A percentile compares a stretch with the other conserved stretches of the same genome.
These are phyloP conservation scores for Lepidurus couesii DNA, from an alignment of 1,140 invertebrate genomes.

Conservation along the genomic window DNA sequence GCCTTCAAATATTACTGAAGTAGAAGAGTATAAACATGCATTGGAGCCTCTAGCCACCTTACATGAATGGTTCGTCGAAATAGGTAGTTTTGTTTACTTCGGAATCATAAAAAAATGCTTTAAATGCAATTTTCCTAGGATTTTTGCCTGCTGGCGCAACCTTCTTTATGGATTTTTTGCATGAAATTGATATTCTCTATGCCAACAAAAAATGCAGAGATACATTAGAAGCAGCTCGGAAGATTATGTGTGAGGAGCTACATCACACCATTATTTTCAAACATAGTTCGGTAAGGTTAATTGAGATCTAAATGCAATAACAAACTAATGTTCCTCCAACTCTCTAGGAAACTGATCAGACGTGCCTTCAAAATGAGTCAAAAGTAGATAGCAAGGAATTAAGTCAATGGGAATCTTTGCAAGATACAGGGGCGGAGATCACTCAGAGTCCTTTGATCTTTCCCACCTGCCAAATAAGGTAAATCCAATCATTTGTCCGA, in stretches of 20 bases:
- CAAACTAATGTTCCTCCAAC: background rate
- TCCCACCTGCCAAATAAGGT: slow-evolving; percentile 61
- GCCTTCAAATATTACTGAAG: slow-evolving; percentile 62
- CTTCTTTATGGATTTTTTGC: slow-evolving; percentile 58
- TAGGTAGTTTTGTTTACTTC: slow-evolving; percentile 43
- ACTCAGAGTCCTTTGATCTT: slow-evolving; percentile 47
- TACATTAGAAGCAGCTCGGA: slow-evolving; percentile 60
- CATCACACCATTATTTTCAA: slow-evolving; percentile 62
- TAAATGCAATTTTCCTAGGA: background rate
- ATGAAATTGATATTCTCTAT: slow-evolving; percentile 70
- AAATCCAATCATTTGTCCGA: slow-evolving; percentile 29
- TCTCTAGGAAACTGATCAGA: slow-evolving; percentile 10
- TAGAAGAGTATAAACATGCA: slow-evolving; percentile 59
- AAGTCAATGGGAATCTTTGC: slow-evolving; percentile 33
- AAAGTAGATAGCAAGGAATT: slow-evolving; percentile 15
- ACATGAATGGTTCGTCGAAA: slow-evolving; percentile 55
- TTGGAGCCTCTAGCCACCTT: slow-evolving; percentile 60
- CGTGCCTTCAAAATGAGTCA: background rate
- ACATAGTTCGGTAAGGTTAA: background rate
- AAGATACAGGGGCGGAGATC: slow-evolving; percentile 31
- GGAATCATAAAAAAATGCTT: background rate
- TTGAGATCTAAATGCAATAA: background rate
- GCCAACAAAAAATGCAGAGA: slow-evolving; percentile 65
- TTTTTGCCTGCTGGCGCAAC: slow-evolving; percentile 47
- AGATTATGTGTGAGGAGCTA: slow-evolving; percentile 73